A percentile compares a stretch with the other conserved stretches of the same genome.
These are phyloP conservation scores for Protodeltote pygarga DNA, from an alignment of 2,888 invertebrate genomes.

Conservation along the genomic window DNA sequence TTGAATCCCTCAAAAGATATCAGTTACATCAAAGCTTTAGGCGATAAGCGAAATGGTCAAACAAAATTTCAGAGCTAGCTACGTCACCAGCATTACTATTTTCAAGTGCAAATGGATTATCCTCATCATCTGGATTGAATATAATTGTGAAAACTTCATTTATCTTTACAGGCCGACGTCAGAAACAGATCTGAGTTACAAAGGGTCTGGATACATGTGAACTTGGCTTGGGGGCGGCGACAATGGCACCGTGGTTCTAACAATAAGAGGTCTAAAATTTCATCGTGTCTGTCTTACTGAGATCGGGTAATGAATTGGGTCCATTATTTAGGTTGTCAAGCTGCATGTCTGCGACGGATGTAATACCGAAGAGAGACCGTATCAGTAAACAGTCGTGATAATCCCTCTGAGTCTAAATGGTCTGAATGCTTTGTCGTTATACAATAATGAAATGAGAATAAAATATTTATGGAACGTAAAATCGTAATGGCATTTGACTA, in stretches of 20 bases:
- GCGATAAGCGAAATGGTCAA: background rate
- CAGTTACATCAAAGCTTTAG: constrained; percentile 11
- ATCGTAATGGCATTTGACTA: background rate
- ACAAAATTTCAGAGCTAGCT: constrained; percentile 4
- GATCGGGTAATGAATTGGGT: constrained; percentile 59
- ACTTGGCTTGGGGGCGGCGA: constrained; percentile 63
- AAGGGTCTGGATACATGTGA: constrained; percentile 72
- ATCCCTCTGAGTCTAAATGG: constrained; percentile 37
- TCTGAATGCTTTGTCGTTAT: too few relatives aligned
- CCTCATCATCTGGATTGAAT: constrained; percentile 60
- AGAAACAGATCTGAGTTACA: constrained; percentile 70
- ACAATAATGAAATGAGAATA: constrained; percentile 6
- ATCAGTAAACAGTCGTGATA: constrained; percentile 39
- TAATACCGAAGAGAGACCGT: constrained; percentile 38
- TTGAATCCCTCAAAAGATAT: constrained; percentile 8
- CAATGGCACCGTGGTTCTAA: constrained; percentile 60
- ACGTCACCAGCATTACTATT: constrained; percentile 34
- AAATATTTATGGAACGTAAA: constrained; percentile 20
- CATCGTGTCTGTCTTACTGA: constrained; percentile 52
- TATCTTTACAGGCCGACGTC: constrained; percentile 75
- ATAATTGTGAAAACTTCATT: constrained; percentile 77
- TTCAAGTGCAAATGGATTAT: constrained; percentile 28
- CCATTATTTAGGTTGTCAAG: constrained; percentile 55
- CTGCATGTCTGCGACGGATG: constrained; percentile 50
- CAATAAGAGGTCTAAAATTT: constrained; percentile 68